phyloP scores from a whole-genome alignment of 2,888 invertebrate genomes.

The Lottia gigantea region DNA sequence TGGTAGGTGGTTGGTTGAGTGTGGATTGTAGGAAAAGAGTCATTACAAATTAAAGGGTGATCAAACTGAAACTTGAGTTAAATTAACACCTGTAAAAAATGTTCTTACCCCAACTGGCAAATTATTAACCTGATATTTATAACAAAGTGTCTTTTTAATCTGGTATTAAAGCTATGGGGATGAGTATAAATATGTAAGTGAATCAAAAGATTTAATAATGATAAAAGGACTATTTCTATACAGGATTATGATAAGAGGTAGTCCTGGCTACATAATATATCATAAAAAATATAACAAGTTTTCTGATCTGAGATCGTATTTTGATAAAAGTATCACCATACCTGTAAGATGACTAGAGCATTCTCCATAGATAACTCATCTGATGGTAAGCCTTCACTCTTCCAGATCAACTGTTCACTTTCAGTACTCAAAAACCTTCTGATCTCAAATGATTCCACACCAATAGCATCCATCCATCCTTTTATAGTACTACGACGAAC shows the following conservation, averaged over 20 bases:
- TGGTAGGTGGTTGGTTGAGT: neutral
- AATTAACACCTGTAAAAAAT: conserved; percentile 8
- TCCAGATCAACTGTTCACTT: conserved; percentile 85
- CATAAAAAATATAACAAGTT: too few species aligned
- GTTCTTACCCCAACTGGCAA: conserved; percentile 57
- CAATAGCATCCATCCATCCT: conserved; percentile 68
- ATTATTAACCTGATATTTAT: conserved; percentile 45
- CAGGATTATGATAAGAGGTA: too few species aligned
- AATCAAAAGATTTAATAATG: too few species aligned
- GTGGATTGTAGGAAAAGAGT: neutral
- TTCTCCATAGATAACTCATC: conserved; percentile 85
- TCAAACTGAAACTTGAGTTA: conserved; percentile 10
- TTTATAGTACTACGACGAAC: conserved; percentile 72
- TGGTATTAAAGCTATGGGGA: too few species aligned
- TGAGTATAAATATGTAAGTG: too few species aligned
- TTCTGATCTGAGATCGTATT: too few species aligned
- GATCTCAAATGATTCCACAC: conserved; percentile 71
- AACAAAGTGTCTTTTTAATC: too few species aligned
- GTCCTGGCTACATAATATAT: too few species aligned
- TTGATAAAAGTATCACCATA: conserved; percentile 51
- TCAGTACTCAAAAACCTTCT: conserved; percentile 76
- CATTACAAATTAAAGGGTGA: neutral
- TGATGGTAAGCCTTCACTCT: conserved; percentile 83
- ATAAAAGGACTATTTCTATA: too few species aligned
- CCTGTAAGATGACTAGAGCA: conserved; percentile 82